Conservation (phyloP, 2,888 invertebrate genomes). For the Lamellibrachia columna region DNA sequence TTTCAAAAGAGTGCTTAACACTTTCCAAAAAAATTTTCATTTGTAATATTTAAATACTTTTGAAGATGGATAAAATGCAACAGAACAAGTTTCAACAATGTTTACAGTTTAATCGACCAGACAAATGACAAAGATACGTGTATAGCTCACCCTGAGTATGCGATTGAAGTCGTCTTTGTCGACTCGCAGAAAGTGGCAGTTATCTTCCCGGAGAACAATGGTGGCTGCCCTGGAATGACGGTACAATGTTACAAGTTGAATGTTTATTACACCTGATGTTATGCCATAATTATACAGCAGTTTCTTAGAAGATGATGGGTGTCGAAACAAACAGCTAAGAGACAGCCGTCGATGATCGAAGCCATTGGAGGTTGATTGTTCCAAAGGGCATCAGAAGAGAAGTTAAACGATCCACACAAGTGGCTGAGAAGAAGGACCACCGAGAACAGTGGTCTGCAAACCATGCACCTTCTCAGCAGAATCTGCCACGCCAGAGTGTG, state of each 20-base stretch:
- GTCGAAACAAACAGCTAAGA: too few relatives aligned
- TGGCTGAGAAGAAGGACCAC: too few relatives aligned
- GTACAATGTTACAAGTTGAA: not conserved
- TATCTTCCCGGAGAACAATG: constrained; percentile 82
- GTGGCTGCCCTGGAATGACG: constrained; percentile 76
- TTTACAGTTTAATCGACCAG: too few relatives aligned
- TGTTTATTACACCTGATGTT: not conserved
- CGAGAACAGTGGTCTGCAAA: too few relatives aligned
- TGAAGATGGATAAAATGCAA: not conserved
- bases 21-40: not conserved
- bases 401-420: too few relatives aligned
- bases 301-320: not conserved
- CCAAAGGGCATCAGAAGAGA: too few relatives aligned
- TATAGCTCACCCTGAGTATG: constrained; percentile 71
- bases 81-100: not conserved
- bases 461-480: too few relatives aligned
- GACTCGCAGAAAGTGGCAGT: constrained; percentile 83
- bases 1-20: too few relatives aligned
- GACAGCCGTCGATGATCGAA: too few relatives aligned
- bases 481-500: too few relatives aligned
- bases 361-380: too few relatives aligned
- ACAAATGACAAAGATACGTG: not conserved
- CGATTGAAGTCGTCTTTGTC: constrained; percentile 88
- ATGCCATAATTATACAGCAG: not conserved
- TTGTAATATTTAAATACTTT: not conserved